Evolutionary conservation across 2,113 vertebrate species (phyloP).

Genomic region (Scortum barcoo): DNA sequence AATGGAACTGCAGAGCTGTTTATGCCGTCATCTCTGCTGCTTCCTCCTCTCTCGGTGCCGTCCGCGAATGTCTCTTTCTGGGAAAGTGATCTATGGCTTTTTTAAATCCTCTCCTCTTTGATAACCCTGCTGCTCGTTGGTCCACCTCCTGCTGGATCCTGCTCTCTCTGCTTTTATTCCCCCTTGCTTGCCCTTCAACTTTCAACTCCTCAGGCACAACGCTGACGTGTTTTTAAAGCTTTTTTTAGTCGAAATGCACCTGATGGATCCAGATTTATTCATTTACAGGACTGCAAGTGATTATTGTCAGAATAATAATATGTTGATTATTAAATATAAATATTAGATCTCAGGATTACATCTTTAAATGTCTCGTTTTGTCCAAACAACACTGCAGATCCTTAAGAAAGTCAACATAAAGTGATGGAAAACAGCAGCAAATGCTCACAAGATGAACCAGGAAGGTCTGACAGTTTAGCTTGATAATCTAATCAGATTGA

Average conservation of each 20-base stretch:
- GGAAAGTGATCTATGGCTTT: conserved; percentile 29
- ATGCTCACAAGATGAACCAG: neutral
- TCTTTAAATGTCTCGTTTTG: neutral
- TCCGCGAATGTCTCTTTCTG: neutral
- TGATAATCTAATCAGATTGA: too few species aligned
- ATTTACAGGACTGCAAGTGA: neutral
- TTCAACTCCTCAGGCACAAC: neutral
- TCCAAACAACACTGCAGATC: neutral
- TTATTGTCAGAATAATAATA: neutral
- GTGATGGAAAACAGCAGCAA: neutral
- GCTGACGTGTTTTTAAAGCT: neutral
- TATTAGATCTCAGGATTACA: neutral
- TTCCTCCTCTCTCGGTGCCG: neutral
- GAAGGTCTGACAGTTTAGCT: too few species aligned
- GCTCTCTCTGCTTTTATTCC: neutral
- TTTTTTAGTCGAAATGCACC: neutral
- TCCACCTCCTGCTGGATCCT: conserved; percentile 12
- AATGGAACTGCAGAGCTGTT: neutral
- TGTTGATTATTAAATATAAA: neutral
- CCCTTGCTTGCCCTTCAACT: neutral
- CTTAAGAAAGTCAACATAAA: neutral
- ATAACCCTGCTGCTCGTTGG: conserved; percentile 25
- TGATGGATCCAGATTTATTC: neutral
- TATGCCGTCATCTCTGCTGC: neutral
- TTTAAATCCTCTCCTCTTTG: conserved; percentile 37